Conservation (phyloP, 2,113 vertebrate species). For the human (Homo sapiens) region DNA sequence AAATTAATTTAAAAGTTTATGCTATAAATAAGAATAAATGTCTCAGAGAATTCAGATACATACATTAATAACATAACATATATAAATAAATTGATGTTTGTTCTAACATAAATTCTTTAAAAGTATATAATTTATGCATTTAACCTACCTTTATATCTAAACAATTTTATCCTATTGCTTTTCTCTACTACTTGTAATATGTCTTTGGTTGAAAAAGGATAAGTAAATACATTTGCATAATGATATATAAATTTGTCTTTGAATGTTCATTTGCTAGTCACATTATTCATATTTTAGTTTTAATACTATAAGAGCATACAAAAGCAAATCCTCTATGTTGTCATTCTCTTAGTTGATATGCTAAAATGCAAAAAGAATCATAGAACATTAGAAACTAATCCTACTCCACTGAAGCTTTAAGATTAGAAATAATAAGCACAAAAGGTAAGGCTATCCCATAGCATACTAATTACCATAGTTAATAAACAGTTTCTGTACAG, state of each 20-base stretch:
- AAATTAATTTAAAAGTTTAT: not conserved
- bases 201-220: not conserved
- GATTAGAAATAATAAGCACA: not conserved
- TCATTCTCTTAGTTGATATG: not conserved
- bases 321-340: not conserved
- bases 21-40: not conserved
- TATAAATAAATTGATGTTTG: not conserved
- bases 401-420: not conserved
- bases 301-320: not conserved
- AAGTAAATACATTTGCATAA: not conserved
- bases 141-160: not conserved
- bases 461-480: not conserved
- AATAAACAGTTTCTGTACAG: not conserved
- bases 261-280: not conserved
- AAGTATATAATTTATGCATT: not conserved
- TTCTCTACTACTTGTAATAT: not conserved
- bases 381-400: not conserved
- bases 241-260: not conserved
- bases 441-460: not conserved
- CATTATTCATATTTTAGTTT: not conserved
- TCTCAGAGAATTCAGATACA: not conserved
- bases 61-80: not conserved
- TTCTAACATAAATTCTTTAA: not conserved
- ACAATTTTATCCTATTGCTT: not conserved
- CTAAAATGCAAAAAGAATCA: not conserved